These are phyloP conservation scores for Neuroscelio doddi DNA, from an alignment of 2,888 invertebrate species.

Conservation along the genomic window DNA sequence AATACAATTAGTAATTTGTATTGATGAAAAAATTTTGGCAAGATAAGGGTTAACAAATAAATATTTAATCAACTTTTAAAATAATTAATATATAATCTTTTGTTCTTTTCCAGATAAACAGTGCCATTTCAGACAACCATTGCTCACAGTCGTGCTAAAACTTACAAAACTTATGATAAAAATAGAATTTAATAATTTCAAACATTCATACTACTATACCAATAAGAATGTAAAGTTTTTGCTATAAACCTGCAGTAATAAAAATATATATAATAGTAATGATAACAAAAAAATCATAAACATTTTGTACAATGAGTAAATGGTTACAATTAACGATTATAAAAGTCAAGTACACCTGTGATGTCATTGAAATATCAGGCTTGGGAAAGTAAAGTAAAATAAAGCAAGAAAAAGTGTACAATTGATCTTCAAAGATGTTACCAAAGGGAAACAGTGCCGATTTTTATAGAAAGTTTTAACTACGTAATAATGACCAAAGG, in stretches of 20 bases:
- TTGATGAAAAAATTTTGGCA: neutral
- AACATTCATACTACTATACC: constrained; percentile 33
- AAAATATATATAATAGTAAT: constrained; percentile 6
- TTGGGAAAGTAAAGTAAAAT: constrained; percentile 24
- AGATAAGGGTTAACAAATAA: neutral
- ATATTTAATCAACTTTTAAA: no score
- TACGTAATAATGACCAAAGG: constrained; percentile 56
- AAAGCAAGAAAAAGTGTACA: constrained; percentile 16
- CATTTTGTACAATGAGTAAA: neutral
- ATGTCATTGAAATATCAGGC: constrained; percentile 40
- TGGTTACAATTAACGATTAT: neutral
- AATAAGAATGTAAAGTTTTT: constrained; percentile 16
- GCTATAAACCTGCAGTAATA: constrained; percentile 16
- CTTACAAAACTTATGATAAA: constrained; percentile 46
- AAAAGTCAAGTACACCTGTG: constrained; percentile 28
- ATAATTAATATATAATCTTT: no score
- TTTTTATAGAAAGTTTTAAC: constrained; percentile 53
- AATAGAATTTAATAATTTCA: constrained; percentile 45
- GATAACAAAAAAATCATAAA: neutral
- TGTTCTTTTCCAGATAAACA: constrained; percentile 57
- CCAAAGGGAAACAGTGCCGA: constrained; percentile 59
- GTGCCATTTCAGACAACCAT: constrained; percentile 64
- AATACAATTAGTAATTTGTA: no score
- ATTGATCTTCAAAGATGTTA: constrained; percentile 58
- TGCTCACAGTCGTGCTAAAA: constrained; percentile 63